Conservation (phyloP, 2,797 vertebrate genomes). For the Anolis apletophallus region DNA sequence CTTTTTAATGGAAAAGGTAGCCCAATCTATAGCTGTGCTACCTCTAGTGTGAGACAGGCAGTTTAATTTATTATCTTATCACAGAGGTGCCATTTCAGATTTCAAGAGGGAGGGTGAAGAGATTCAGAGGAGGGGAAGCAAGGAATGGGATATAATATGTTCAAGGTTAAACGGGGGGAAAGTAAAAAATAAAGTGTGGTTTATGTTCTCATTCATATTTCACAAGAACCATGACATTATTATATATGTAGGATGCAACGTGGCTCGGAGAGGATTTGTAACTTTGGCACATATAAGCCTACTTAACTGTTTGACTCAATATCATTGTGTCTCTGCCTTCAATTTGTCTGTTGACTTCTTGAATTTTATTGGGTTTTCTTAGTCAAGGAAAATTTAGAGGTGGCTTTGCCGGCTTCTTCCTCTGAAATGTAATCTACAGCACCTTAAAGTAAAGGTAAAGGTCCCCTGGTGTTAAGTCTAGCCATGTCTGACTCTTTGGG, state of each 20-base stretch:
- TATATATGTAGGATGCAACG: not conserved
- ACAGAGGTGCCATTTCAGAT: slow-evolving; percentile 25
- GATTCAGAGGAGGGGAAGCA: not conserved
- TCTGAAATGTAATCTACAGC: not conserved
- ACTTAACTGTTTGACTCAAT: not conserved
- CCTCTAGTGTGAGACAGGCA: slow-evolving; percentile 52
- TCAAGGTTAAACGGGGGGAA: slow-evolving; percentile 6
- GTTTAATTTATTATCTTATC: slow-evolving; percentile 55
- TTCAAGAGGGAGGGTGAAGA: slow-evolving; percentile 16
- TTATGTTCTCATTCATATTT: not conserved
- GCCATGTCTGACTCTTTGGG: too few relatives aligned
- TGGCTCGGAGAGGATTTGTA: not conserved
- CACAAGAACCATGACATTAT: not conserved
- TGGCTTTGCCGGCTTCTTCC: too few relatives aligned
- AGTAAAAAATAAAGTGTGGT: not conserved
- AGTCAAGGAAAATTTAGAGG: too few relatives aligned
- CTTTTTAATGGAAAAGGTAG: slow-evolving; percentile 57
- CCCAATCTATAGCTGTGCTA: slow-evolving; percentile 40
- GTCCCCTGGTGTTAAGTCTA: too few relatives aligned
- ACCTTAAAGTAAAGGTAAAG: not conserved
- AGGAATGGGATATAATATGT: not conserved
- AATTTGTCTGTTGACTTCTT: too few relatives aligned
- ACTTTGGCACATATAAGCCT: too few relatives aligned
- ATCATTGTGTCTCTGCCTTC: too few relatives aligned
- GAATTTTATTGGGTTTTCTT: too few relatives aligned